Conservation (phyloP, 2,888 invertebrate species). For the Lissocephala sabroskyi region DNA sequence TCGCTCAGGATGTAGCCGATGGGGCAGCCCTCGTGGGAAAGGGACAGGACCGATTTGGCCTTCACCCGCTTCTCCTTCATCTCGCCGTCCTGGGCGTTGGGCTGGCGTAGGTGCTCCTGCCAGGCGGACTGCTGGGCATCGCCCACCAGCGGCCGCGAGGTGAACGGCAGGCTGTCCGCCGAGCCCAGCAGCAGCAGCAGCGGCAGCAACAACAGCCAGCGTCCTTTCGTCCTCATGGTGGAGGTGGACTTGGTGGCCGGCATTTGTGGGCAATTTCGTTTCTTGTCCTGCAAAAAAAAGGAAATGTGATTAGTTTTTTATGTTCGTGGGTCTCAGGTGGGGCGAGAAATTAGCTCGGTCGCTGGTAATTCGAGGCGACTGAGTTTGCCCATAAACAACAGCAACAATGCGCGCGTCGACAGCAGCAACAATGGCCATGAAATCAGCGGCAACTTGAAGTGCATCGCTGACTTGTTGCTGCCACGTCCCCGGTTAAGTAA, state of each 20-base stretch:
- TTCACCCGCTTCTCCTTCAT: constrained; percentile 71
- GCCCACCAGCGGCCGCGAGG: constrained; percentile 71
- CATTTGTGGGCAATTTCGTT: background rate
- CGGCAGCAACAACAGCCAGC: constrained; percentile 12
- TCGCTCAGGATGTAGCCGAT: constrained; percentile 66
- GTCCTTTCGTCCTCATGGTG: constrained; percentile 1
- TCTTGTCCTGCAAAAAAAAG: too few relatives aligned
- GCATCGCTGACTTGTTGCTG: constrained; percentile 8
- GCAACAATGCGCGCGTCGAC: too few relatives aligned
- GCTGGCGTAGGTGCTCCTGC: constrained; percentile 71
- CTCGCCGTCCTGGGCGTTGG: constrained; percentile 57
- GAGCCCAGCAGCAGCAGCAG: constrained; percentile 10
- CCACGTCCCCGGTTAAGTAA: constrained; percentile 18
- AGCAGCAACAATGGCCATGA: constrained; percentile 19
- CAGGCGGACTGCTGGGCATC: constrained; percentile 70
- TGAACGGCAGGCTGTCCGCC: constrained; percentile 66
- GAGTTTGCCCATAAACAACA: constrained; percentile 57
- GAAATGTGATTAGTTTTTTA: too few relatives aligned
- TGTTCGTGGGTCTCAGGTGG: too few relatives aligned
- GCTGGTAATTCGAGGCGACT: too few relatives aligned
- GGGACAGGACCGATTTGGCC: constrained; percentile 71
- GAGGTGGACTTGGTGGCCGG: constrained; percentile 4
- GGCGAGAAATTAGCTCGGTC: too few relatives aligned
- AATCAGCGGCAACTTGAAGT: constrained; percentile 7
- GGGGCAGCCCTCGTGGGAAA: constrained; percentile 68